phyloP scores from a whole-genome alignment of 2,888 invertebrate genomes.

The Philopedon plagiatum region DNA sequence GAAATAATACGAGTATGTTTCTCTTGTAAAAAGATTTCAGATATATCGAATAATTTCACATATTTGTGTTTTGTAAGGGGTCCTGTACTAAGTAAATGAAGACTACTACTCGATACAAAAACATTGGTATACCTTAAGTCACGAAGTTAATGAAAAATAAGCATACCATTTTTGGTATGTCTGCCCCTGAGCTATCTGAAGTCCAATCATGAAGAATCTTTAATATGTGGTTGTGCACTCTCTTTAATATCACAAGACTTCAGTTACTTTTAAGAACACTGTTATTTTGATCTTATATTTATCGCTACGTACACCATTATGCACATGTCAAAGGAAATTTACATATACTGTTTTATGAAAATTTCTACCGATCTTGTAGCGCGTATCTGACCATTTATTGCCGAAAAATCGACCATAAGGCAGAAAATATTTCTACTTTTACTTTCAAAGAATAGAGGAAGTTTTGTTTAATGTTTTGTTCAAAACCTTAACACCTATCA shows the following conservation, averaged over 20 bases:
- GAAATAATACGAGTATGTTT: too few relatives aligned
- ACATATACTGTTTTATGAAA: conserved; percentile 30
- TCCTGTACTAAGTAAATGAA: conserved; percentile 20
- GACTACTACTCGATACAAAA: conserved; percentile 60
- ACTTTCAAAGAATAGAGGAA: too few relatives aligned
- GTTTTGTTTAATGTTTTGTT: too few relatives aligned
- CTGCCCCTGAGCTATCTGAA: conserved; percentile 65
- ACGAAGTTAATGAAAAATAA: conserved; percentile 65
- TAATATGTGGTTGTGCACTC: conserved; percentile 60
- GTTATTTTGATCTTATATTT: conserved; percentile 46
- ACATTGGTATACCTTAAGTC: conserved; percentile 62
- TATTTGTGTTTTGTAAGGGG: not conserved
- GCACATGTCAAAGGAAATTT: conserved; percentile 34
- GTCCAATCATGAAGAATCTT: conserved; percentile 58
- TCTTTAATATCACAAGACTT: conserved; percentile 51
- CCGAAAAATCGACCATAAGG: not conserved
- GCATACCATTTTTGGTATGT: conserved; percentile 66
- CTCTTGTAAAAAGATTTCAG: too few relatives aligned
- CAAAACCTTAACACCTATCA: too few relatives aligned
- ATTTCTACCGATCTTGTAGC: not conserved
- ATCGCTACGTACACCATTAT: conserved; percentile 29
- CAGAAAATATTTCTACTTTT: too few relatives aligned
- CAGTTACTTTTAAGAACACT: conserved; percentile 46
- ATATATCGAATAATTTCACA: too few relatives aligned
- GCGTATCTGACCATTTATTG: not conserved